Evolutionary conservation across 1,140 invertebrate genomes (phyloP).

Genomic region (Bombus impatiens): DNA sequence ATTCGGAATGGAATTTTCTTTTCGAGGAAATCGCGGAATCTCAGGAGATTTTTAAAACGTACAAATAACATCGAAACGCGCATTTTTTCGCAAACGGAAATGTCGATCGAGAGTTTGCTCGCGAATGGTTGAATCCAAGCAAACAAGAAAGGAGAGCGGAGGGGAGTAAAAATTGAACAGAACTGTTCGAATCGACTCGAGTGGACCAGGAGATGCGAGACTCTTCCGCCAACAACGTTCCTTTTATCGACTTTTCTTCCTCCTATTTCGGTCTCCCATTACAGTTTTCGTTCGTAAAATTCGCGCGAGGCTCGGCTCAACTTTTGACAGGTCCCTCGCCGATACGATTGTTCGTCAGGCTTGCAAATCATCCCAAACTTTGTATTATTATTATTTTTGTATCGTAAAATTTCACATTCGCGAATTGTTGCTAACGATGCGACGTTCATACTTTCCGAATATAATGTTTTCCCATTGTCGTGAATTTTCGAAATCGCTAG

Average conservation of each 20-base stretch:
- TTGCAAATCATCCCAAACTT: neutral
- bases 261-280: neutral
- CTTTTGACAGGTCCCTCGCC: neutral
- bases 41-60: neutral
- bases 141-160: no score
- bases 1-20: neutral
- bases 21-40: neutral
- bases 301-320: neutral
- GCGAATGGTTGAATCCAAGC: no score
- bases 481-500: neutral
- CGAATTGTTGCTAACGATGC: no score
- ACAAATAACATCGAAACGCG: neutral
- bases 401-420: neutral
- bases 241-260: slow-evolving; percentile 32
- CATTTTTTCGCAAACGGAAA: neutral
- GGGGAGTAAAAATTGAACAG: neutral
- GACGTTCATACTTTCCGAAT: neutral
- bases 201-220: neutral
- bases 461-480: no score
- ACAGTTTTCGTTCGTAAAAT: neutral
- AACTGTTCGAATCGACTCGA: neutral
- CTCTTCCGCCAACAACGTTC: neutral
- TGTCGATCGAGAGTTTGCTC: neutral
- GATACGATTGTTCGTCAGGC: neutral
- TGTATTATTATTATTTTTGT: neutral